Evolutionary conservation across 2,113 vertebrate species (phyloP).

Genomic region (Orycteropus afer): DNA sequence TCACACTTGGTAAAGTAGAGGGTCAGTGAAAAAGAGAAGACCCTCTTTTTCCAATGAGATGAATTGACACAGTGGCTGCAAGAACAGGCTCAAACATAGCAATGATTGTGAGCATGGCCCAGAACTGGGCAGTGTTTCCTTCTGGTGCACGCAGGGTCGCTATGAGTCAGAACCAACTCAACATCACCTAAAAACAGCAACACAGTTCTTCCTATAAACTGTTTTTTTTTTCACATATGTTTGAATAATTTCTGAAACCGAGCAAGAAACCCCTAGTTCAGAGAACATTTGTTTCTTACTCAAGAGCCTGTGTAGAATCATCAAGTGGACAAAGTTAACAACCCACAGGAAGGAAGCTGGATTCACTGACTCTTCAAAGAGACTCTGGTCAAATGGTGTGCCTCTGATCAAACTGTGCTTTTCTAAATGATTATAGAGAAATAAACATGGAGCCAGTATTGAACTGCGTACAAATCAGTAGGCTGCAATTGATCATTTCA

Average conservation of each 20-base stretch:
- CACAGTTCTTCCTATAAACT: not conserved
- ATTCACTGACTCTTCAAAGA: not conserved
- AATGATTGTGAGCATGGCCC: not conserved
- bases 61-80: not conserved
- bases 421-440: not conserved
- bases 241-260: not conserved
- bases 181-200: not conserved
- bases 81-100: not conserved
- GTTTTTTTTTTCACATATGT: not conserved
- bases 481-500: not conserved
- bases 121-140: not conserved
- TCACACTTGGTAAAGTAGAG: too few relatives aligned
- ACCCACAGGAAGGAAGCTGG: not conserved
- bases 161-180: not conserved
- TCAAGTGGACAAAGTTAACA: not conserved
- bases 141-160: not conserved
- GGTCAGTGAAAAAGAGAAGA: not conserved
- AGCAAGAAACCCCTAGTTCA: not conserved
- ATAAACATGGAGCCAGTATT: not conserved
- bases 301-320: not conserved
- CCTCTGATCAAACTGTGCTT: not conserved
- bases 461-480: not conserved
- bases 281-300: not conserved
- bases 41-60: not conserved
- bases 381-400: not conserved